Evolutionary conservation across 2,113 vertebrate species (phyloP).

Genomic region (Gasterosteus nipponicus): DNA sequence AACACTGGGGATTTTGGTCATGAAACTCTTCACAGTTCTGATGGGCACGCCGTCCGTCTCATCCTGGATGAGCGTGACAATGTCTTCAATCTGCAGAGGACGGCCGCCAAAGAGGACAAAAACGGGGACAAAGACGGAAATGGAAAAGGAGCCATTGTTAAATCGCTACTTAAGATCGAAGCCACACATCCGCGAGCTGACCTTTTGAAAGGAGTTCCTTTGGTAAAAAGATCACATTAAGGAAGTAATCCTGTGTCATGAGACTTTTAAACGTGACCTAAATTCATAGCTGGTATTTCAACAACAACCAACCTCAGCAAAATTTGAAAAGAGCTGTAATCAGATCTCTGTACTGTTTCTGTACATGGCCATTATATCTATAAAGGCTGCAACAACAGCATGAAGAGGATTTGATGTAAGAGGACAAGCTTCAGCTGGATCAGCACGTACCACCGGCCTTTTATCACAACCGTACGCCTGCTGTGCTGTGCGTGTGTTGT

Average conservation of each 20-base stretch:
- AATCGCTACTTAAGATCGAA: background rate
- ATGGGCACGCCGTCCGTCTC: conserved; percentile 94
- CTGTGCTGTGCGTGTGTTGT: conserved; percentile 7
- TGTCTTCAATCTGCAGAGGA: conserved; percentile 91
- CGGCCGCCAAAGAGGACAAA: conserved; percentile 9
- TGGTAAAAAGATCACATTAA: background rate
- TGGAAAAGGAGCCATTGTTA: background rate
- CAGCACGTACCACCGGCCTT: background rate
- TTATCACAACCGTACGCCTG: conserved; percentile 39
- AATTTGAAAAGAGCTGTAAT: background rate
- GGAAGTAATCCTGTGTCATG: background rate
- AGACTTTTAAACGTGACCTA: background rate
- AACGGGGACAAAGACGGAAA: background rate
- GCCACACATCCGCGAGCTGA: background rate
- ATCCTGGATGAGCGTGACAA: conserved; percentile 93
- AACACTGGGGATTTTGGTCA: conserved; percentile 98
- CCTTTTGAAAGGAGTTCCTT: background rate
- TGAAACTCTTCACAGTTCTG: conserved; percentile 98
- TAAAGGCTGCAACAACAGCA: background rate
- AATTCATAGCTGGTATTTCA: no score
- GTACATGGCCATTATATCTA: background rate
- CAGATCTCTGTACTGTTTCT: background rate
- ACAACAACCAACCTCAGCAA: no score
- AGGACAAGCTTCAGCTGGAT: background rate
- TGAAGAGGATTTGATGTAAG: background rate